Base-by-base conservation (phyloP, 2,797 vertebrate genomes). In the Typhlichthys subterraneus region DNA sequence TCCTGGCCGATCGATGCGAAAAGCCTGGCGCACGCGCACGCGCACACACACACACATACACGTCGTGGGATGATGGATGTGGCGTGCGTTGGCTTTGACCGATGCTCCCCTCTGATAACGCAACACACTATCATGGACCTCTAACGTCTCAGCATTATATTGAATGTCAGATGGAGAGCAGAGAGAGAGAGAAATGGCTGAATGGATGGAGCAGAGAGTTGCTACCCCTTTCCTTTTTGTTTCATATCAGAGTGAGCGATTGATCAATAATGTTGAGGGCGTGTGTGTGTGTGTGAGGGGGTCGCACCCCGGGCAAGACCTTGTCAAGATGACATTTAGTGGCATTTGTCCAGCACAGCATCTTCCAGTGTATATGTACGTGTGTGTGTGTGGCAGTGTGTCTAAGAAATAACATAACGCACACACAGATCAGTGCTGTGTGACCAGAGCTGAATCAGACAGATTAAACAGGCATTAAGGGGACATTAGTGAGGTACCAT, bases 391-490 rank as follows among this genome's bases (percentile, higher is more conserved):
- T 19, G 42, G n/a, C 29, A 14, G 53, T 13, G 31, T 45, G 55
- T 57, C 13, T 59, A 53, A 31, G 13, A 17, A 17, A 42, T 56
- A 54, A 48, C 14, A 61, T 29, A 49, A n/a, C 6, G 4, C 13
- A 14, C 31, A 38, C 42, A 58, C 57, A 42, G 68, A 61, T 84
- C 66, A 57, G 33, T 75, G 70, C 42, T 63, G 79, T 82, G 74
- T 80, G 78, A 77, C 80, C 73, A 48, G 23, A 1, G 65, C 68
- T 76, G 60, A 45, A 72, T 77, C 51, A 59, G 63, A 72, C 76
- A 85, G 80, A 87, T 87, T 86, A 87, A 87, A 79, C 63, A 63
- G 58, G 80, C 80, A 73, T 63, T 85, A 80, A 85, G 33, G 33
- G 33, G 33, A 38, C 33, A 38, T 38, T 38, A 8, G 8, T 38